phyloP scores from a whole-genome alignment of 2,888 invertebrate genomes.

The Meghimatium bilineatum region DNA sequence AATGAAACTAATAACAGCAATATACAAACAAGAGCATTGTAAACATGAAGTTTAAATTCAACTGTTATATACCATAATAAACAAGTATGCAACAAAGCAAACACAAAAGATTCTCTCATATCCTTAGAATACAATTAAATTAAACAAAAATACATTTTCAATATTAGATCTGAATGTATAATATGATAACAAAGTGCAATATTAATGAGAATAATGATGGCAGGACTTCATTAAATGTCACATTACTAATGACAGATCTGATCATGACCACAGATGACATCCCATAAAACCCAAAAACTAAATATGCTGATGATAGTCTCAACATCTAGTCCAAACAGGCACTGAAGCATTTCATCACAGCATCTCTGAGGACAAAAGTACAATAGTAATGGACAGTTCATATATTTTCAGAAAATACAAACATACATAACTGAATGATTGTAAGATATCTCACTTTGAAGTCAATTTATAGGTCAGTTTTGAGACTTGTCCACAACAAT shows the following conservation, averaged over 20 bases:
- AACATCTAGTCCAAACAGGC: slow-evolving; percentile 63
- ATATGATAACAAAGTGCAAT: background rate
- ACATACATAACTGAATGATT: no score
- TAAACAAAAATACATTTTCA: background rate
- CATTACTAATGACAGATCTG: background rate
- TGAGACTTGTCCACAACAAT: no score
- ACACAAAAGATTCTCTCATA: background rate
- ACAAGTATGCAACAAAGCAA: background rate
- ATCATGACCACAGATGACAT: background rate
- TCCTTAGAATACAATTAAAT: background rate
- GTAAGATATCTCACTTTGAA: no score
- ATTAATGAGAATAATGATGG: slow-evolving; percentile 1
- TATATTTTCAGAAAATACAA: background rate
- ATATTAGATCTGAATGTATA: slow-evolving; percentile 14
- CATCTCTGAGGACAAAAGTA: slow-evolving; percentile 79
- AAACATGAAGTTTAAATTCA: background rate
- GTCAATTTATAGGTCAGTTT: no score
- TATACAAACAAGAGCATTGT: background rate
- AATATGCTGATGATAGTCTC: background rate
- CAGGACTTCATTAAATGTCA: background rate
- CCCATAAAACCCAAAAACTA: background rate
- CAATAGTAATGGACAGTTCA: background rate
- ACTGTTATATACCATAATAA: background rate
- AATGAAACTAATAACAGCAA: background rate
- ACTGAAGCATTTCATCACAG: slow-evolving; percentile 82